These are phyloP conservation scores for Acanthosoma haemorrhoidale DNA, from an alignment of 2,888 invertebrate species.

Conservation along the genomic window DNA sequence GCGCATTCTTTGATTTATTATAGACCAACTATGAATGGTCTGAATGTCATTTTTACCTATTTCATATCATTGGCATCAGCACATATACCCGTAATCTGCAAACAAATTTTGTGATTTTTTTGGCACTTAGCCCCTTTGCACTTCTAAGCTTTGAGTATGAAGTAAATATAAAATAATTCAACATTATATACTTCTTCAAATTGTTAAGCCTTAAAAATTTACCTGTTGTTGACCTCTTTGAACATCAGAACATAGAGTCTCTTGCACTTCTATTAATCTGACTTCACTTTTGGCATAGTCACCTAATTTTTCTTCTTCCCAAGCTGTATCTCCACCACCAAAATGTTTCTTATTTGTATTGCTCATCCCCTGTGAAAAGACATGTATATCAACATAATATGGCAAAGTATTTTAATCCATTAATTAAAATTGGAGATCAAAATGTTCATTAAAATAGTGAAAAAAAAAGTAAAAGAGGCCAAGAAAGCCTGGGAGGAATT, in stretches of 20 bases:
- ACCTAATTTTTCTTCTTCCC: conserved; percentile 83
- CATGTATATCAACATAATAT: not conserved
- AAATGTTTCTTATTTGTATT: conserved; percentile 80
- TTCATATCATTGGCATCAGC: too few relatives aligned
- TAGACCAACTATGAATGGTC: too few relatives aligned
- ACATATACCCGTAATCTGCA: too few relatives aligned
- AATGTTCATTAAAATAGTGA: not conserved
- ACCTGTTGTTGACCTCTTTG: conserved; percentile 58
- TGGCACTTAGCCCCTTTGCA: too few relatives aligned
- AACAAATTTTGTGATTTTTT: too few relatives aligned
- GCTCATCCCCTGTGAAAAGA: conserved; percentile 60
- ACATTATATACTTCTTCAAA: not conserved
- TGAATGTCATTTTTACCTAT: too few relatives aligned
- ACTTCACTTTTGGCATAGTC: conserved; percentile 83
- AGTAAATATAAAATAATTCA: too few relatives aligned
- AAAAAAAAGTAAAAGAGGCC: not conserved
- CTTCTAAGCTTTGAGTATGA: too few relatives aligned
- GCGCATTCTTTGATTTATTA: too few relatives aligned
- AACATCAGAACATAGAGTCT: conserved; percentile 73
- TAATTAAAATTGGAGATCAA: conserved; percentile 3
- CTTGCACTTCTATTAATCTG: conserved; percentile 84
- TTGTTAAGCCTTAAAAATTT: not conserved
- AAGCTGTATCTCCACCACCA: conserved; percentile 88
- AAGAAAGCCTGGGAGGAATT: too few relatives aligned
- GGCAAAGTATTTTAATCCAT: conserved; percentile 15